Evolutionary conservation across 2,888 invertebrate genomes (phyloP).

Genomic region (Melikaiella ostensackeni): DNA sequence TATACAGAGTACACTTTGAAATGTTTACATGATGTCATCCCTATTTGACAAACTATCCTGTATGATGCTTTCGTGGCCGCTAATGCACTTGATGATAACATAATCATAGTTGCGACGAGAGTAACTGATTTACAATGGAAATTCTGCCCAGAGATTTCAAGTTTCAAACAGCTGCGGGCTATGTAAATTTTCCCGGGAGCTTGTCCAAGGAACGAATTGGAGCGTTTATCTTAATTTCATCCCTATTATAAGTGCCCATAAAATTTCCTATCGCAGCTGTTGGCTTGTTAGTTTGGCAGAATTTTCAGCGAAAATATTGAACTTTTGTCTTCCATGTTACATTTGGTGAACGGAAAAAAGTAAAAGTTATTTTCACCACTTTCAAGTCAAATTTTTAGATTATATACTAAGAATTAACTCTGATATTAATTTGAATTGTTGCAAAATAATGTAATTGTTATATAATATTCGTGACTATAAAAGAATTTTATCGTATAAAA

Average conservation of each 20-base stretch:
- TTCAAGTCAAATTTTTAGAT: not conserved
- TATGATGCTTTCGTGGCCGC: slow-evolving; percentile 13
- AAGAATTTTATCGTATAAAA: not conserved
- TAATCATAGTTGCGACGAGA: not conserved
- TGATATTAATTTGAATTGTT: no score
- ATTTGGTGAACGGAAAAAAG: not conserved
- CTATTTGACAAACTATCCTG: slow-evolving; percentile 2
- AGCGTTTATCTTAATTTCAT: slow-evolving; percentile 35
- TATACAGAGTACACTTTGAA: slow-evolving; percentile 4
- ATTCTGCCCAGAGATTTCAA: slow-evolving; percentile 29
- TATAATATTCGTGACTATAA: not conserved
- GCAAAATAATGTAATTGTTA: no score
- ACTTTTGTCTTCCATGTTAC: not conserved
- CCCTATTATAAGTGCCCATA: slow-evolving; percentile 25
- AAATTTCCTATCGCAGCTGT: slow-evolving; percentile 30
- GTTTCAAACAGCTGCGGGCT: slow-evolving; percentile 33
- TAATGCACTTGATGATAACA: slow-evolving; percentile 32
- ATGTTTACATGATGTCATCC: slow-evolving; percentile 27
- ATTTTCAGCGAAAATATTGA: slow-evolving; percentile 15
- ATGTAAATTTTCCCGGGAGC: slow-evolving; percentile 30
- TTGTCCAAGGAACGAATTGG: slow-evolving; percentile 32
- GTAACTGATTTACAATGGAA: slow-evolving; percentile 36
- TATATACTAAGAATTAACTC: no score
- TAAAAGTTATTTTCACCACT: not conserved
- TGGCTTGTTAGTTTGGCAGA: slow-evolving; percentile 1